Conservation (phyloP, 2,113 vertebrate species). For the Elachura formosa region DNA sequence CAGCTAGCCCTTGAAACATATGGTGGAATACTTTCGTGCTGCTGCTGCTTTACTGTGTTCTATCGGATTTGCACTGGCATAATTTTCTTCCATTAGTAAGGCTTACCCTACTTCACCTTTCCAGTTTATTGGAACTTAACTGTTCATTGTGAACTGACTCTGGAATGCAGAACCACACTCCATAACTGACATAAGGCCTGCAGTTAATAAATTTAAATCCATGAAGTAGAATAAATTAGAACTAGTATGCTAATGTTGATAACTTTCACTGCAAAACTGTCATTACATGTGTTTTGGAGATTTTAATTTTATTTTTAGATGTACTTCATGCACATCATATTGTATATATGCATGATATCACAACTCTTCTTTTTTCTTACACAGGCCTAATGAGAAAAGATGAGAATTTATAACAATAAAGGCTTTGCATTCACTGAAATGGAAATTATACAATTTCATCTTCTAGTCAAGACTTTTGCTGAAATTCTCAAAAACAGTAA, state of each 20-base stretch:
- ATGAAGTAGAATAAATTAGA: conserved; percentile 71
- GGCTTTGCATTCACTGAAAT: background rate
- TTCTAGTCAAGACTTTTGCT: background rate
- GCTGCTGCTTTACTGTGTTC: conserved; percentile 41
- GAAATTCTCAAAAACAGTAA: background rate
- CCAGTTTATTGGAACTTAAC: conserved; percentile 64
- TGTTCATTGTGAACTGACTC: conserved; percentile 66
- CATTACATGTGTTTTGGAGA: conserved; percentile 48
- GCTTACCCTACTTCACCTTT: conserved; percentile 71
- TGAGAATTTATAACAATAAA: conserved; percentile 38
- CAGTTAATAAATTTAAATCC: conserved; percentile 70
- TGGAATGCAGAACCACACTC: conserved; percentile 64
- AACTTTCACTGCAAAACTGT: conserved; percentile 51
- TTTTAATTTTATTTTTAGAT: conserved; percentile 58
- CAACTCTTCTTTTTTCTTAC: background rate
- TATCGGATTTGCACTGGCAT: conserved; percentile 66
- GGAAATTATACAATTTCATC: background rate
- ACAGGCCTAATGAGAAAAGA: conserved; percentile 40
- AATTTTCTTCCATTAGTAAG: conserved; percentile 70
- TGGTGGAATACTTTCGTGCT: conserved; percentile 42
- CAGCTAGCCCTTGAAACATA: conserved; percentile 55
- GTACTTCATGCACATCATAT: conserved; percentile 46
- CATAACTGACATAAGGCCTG: conserved; percentile 45
- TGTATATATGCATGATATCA: background rate
- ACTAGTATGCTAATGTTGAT: conserved; percentile 60